A percentile compares a stretch with the other conserved stretches of the same genome.
These are phyloP conservation scores for Chalcosyrphus nemorum DNA, from an alignment of 2,888 invertebrate genomes.

Conservation along the genomic window DNA sequence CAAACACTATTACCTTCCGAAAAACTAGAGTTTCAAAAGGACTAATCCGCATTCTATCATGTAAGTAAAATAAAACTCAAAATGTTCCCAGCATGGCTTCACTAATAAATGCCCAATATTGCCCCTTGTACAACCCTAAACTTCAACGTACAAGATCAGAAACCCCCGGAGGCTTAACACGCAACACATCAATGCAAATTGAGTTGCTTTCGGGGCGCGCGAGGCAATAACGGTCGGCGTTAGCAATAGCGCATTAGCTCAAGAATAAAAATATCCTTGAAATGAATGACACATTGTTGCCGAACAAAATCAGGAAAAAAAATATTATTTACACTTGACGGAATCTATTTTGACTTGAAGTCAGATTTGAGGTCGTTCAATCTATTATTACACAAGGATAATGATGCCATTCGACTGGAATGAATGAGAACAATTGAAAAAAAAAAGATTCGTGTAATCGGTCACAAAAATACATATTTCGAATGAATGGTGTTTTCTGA, in stretches of 20 bases:
- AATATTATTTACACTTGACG: conserved; percentile 50
- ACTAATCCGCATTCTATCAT: too few species aligned
- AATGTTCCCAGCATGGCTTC: background rate
- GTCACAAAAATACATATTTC: conserved; percentile 4
- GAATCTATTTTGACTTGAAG: conserved; percentile 46
- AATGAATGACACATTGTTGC: conserved; percentile 33
- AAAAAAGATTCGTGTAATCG: conserved; percentile 48
- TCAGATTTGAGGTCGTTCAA: conserved; percentile 13
- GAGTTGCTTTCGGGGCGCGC: too few species aligned
- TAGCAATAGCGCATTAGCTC: too few species aligned
- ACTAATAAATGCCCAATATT: background rate
- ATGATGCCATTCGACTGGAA: conserved; percentile 53
- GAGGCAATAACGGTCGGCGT: too few species aligned
- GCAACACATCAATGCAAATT: background rate
- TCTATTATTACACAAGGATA: conserved; percentile 30
- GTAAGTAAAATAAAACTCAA: too few species aligned
- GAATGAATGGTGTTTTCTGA: conserved; percentile 17
- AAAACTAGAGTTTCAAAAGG: too few species aligned
- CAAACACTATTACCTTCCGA: too few species aligned
- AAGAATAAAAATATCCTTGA: background rate
- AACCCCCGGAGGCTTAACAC: background rate
- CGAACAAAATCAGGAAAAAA: background rate
- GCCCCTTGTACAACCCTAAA: too few species aligned
- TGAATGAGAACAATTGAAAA: conserved; percentile 51
- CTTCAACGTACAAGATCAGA: too few species aligned